Conservation (phyloP, 2,113 vertebrate genomes). For the Gracilinanus agilis region DNA sequence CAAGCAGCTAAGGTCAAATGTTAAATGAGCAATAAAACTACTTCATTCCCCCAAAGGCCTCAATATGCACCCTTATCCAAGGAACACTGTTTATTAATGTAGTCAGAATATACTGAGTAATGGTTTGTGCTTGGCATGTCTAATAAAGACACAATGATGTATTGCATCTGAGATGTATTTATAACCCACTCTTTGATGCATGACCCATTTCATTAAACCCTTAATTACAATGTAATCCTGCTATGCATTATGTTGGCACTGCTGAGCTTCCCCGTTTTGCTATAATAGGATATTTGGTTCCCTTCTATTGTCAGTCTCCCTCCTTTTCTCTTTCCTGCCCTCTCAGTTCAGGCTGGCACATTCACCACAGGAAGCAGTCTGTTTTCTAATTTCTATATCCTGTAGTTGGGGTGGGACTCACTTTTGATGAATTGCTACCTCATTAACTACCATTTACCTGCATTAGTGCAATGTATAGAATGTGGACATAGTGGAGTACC, state of each 20-base stretch:
- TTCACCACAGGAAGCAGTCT: not conserved
- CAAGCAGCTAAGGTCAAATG: not conserved
- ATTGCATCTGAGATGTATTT: constrained; percentile 20
- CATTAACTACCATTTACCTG: not conserved
- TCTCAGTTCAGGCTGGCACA: not conserved
- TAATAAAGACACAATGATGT: constrained; percentile 25
- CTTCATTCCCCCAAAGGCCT: not conserved
- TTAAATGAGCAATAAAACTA: not conserved
- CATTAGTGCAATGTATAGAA: not conserved
- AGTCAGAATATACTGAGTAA: constrained; percentile 2
- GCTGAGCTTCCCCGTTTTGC: not conserved
- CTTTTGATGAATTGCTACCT: not conserved
- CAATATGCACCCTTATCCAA: not conserved
- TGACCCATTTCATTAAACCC: constrained; percentile 17
- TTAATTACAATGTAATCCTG: constrained; percentile 22
- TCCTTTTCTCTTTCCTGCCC: not conserved
- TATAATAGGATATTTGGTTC: constrained; percentile 12
- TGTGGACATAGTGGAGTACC: not conserved
- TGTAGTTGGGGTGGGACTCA: not conserved
- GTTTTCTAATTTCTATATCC: not conserved
- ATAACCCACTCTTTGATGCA: constrained; percentile 12
- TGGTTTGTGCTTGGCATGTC: constrained; percentile 7
- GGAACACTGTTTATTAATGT: constrained; percentile 8
- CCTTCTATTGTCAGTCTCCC: too few species aligned
- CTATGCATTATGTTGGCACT: not conserved